Base-by-base conservation (phyloP, 2,888 invertebrate species). In the Melanophora roralis region DNA sequence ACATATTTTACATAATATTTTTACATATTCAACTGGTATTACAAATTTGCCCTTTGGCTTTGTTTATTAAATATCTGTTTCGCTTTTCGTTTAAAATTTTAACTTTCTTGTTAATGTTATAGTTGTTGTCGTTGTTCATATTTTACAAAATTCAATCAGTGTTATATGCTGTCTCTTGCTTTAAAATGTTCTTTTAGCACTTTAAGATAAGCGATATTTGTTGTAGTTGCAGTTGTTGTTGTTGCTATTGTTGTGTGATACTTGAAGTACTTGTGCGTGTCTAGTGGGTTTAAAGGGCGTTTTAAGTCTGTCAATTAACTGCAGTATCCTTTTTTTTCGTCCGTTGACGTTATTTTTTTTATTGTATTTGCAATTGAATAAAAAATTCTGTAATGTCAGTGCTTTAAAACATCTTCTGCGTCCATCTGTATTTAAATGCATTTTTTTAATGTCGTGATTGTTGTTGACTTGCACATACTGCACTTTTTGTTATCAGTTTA, bases 231-330 rank as follows among this genome's bases (percentile, higher is more conserved):
- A n/a, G 32, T 51, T 38, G 14, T 6, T 7, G 49, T 7, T 27
- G 21, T 12, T 51, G 19, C n/a, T 57, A 9, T 23, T 11, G 40
- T 62, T 79, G 32, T 59, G 49, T 34, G 60, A 55, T 55, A 72
- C 60, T 75, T 72, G 23, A 69, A 72, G 71, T 72, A 75, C 71
- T 80, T 74, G 72, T 74, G 78, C 78, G 74, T 69, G 77, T 69
- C 65, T 78, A 69, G 60, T 69, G 67, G 62, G 67, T 77, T 81
- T 65, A 77, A 81, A 69, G 65, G 81, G 81, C 81, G 81, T 81
- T 81, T 75, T 76, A 55, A 69, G 79, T 73, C 78, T 79, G 78
- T 81, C 81, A 79, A 81, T 78, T 81, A 81, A 73, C 72, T 62
- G 59, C 55, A 60, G 65, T 43, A 65, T 77, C 69, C 69, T 69